phyloP scores from a whole-genome alignment of 1,140 invertebrate genomes.

The Philopotamus ludificatus region DNA sequence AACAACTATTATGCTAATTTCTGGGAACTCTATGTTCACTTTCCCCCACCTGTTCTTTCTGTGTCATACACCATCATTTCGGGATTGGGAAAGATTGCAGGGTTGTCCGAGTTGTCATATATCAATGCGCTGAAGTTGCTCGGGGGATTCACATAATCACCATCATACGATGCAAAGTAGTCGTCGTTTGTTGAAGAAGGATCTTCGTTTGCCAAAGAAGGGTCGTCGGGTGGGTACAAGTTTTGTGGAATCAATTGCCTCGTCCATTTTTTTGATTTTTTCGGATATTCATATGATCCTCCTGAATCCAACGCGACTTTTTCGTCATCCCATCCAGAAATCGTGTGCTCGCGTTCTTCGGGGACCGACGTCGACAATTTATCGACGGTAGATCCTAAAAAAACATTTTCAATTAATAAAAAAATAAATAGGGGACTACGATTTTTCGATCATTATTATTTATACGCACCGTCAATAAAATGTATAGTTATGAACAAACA shows the following conservation, averaged over 20 bases:
- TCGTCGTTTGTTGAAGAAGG: too few relatives aligned
- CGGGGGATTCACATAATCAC: constrained; percentile 31
- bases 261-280: constrained; percentile 5
- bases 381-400: constrained; percentile 1
- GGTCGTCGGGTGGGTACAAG: constrained; percentile 36
- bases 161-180: constrained; percentile 37
- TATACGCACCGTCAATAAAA: too few relatives aligned
- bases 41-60: constrained; percentile 34
- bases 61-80: constrained; percentile 40
- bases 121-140: constrained; percentile 35
- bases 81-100: constrained; percentile 37
- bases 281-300: background rate
- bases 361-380: background rate
- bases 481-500: too few relatives aligned
- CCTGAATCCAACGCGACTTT: background rate
- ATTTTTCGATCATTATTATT: too few relatives aligned
- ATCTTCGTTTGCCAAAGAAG: constrained; percentile 27
- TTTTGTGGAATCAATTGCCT: constrained; percentile 4
- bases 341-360: background rate
- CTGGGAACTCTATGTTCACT: too few relatives aligned
- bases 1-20: too few relatives aligned
- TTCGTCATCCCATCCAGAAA: background rate
- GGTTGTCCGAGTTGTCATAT: constrained; percentile 28
- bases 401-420: background rate
- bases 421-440: too few relatives aligned